Conservation (phyloP, 2,888 invertebrate species). For the Zootermopsis nevadensis region DNA sequence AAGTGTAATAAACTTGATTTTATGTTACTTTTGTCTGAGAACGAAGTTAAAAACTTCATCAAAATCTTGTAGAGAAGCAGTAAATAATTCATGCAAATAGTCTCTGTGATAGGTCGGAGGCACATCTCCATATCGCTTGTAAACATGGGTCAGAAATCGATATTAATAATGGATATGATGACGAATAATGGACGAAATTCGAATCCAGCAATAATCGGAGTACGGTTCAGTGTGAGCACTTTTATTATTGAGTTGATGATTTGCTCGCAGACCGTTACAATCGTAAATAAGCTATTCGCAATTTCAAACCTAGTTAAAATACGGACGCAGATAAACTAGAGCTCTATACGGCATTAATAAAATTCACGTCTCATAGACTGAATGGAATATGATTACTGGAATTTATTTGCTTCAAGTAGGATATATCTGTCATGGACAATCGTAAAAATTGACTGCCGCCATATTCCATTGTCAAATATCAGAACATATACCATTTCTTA, state of each 20-base stretch:
- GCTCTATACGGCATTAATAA: background rate
- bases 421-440: too few species aligned
- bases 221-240: background rate
- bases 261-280: background rate
- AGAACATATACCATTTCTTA: too few species aligned
- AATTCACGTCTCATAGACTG: background rate
- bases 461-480: too few species aligned
- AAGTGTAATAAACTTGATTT: too few species aligned
- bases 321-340: background rate
- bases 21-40: too few species aligned
- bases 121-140: too few species aligned
- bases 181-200: background rate
- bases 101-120: too few species aligned
- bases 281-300: background rate
- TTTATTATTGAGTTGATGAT: background rate
- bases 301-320: background rate
- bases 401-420: background rate
- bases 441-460: too few species aligned
- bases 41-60: too few species aligned
- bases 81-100: too few species aligned
- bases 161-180: background rate
- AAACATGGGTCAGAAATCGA: too few species aligned
- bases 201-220: background rate
- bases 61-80: too few species aligned
- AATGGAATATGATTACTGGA: background rate